Conservation (phyloP, 2,888 invertebrate genomes). For the Xestia c-nigrum region DNA sequence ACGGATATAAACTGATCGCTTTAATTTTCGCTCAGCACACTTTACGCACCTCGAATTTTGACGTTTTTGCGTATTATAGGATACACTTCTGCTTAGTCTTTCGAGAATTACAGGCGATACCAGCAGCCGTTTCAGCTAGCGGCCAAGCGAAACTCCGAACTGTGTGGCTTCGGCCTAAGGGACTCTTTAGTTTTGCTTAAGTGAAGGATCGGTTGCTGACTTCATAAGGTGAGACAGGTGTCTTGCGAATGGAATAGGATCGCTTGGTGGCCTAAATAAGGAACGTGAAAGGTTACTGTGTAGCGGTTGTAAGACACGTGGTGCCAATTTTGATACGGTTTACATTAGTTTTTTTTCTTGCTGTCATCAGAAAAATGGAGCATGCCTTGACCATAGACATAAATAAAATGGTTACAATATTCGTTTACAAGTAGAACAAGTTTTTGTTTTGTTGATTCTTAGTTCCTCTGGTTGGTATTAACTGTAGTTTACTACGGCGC, state of each 20-base stretch:
- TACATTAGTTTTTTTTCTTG: neutral
- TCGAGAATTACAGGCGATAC: neutral
- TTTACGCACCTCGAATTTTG: neutral
- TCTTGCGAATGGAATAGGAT: constrained; percentile 35
- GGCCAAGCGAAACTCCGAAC: neutral
- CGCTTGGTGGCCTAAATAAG: constrained; percentile 25
- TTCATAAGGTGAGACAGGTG: constrained; percentile 52
- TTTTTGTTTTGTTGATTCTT: too few species aligned
- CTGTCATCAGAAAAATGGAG: neutral
- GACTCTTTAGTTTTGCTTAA: neutral
- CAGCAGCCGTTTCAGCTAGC: neutral
- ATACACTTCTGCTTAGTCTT: neutral
- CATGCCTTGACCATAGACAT: neutral
- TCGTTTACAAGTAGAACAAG: neutral
- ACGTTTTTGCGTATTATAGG: neutral
- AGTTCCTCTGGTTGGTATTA: too few species aligned
- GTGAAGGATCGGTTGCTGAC: constrained; percentile 35
- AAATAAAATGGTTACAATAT: neutral
- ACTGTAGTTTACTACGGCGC: too few species aligned
- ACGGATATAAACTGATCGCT: too few species aligned
- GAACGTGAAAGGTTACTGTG: constrained; percentile 21
- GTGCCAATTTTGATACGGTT: neutral
- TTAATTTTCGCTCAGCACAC: neutral
- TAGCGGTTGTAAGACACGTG: constrained; percentile 15
- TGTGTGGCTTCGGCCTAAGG: neutral